Conservation (phyloP, 1,140 invertebrate species). For the Drosophila truncata region DNA sequence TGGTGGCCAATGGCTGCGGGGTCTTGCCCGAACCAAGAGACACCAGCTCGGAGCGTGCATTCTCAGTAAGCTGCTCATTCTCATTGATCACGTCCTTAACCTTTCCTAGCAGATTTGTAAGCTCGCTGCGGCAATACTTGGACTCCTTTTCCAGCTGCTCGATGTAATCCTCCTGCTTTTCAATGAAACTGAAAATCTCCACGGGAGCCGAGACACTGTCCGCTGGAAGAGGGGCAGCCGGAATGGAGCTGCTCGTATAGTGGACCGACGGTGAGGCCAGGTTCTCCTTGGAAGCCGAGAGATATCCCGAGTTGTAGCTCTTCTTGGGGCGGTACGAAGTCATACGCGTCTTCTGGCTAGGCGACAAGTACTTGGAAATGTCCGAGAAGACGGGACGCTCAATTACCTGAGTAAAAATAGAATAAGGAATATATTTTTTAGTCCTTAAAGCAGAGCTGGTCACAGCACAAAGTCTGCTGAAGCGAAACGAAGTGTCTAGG, state of each 20-base stretch:
- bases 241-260: slow-evolving; percentile 49
- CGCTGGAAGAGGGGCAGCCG: slow-evolving; percentile 58
- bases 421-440: background rate
- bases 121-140: slow-evolving; percentile 91
- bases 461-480: too few species aligned
- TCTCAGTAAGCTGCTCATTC: slow-evolving; percentile 91
- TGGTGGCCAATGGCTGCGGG: slow-evolving; percentile 77
- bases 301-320: slow-evolving; percentile 45
- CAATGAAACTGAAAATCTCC: slow-evolving; percentile 90
- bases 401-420: slow-evolving; percentile 50
- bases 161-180: slow-evolving; percentile 94
- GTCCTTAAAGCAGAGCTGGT: too few species aligned
- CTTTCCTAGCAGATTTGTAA: slow-evolving; percentile 90
- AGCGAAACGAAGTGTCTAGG: too few species aligned
- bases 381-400: slow-evolving; percentile 83
- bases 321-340: slow-evolving; percentile 68
- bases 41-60: slow-evolving; percentile 87
- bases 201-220: slow-evolving; percentile 74
- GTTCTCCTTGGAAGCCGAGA: slow-evolving; percentile 76
- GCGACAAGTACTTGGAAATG: slow-evolving; percentile 84
- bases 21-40: slow-evolving; percentile 32
- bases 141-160: slow-evolving; percentile 93
- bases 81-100: slow-evolving; percentile 93
- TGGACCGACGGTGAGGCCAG: slow-evolving; percentile 39
- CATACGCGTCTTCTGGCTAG: slow-evolving; percentile 79